Conservation (phyloP, 2,888 invertebrate species). For the Hirtodrosophila histrioides region DNA sequence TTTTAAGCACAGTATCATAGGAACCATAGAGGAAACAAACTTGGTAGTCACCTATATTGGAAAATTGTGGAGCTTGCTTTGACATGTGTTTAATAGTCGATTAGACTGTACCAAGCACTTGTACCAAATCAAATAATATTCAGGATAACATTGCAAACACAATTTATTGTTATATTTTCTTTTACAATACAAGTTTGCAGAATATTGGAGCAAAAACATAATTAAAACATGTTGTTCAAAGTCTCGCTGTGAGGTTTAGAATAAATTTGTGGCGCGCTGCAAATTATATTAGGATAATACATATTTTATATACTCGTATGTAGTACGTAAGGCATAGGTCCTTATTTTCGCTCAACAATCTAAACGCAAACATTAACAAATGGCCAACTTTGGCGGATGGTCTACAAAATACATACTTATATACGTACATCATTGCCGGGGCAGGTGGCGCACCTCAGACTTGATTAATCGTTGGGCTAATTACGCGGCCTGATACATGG, state of each 20-base stretch:
- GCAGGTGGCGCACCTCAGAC: slow-evolving; percentile 21
- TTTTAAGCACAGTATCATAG: too few species aligned
- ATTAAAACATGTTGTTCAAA: slow-evolving; percentile 12
- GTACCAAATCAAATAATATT: slow-evolving; percentile 1
- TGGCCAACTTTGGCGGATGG: slow-evolving; percentile 10
- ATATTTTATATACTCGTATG: slow-evolving; percentile 13
- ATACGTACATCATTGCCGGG: slow-evolving; percentile 35
- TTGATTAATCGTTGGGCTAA: slow-evolving; percentile 49
- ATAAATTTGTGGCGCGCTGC: slow-evolving; percentile 22
- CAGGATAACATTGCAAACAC: slow-evolving; percentile 41
- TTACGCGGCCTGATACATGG: slow-evolving; percentile 29
- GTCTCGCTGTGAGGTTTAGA: slow-evolving; percentile 3
- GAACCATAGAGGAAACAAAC: too few species aligned
- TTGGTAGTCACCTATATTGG: too few species aligned
- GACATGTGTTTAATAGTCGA: too few species aligned
- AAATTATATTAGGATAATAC: slow-evolving; percentile 36
- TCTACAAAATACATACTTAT: slow-evolving; percentile 20
- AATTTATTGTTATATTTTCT: slow-evolving; percentile 22
- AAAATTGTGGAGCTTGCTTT: too few species aligned
- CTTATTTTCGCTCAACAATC: slow-evolving; percentile 24
- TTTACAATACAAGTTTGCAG: slow-evolving; percentile 43
- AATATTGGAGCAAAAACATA: slow-evolving; percentile 26
- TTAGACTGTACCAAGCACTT: too few species aligned
- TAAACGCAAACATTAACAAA: slow-evolving; percentile 35
- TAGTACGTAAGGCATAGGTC: slow-evolving; percentile 4